Conservation (phyloP, 2,797 vertebrate genomes). For the Tragelaphus oryx region DNA sequence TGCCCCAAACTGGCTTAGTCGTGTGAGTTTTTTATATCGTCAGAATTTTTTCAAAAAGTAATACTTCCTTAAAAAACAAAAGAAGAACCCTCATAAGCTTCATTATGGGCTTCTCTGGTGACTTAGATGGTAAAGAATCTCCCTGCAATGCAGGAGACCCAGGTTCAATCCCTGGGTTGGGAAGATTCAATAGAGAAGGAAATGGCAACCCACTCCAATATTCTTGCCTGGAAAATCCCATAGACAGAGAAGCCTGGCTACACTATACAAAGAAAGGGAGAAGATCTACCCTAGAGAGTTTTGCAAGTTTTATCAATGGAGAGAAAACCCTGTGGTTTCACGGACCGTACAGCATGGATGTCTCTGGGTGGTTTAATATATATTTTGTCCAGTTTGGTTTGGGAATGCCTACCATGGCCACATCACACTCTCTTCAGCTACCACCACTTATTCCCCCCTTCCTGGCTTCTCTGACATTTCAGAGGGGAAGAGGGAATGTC, state of each 20-base stretch:
- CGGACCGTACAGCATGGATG: neutral
- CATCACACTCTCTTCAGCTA: neutral
- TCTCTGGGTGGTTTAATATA: neutral
- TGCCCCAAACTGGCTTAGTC: neutral
- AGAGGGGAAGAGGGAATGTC: neutral
- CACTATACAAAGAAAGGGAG: neutral
- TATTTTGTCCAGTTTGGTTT: neutral
- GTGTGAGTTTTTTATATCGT: neutral
- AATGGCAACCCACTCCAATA: neutral
- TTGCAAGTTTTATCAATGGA: neutral
- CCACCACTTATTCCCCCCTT: fast-evolving
- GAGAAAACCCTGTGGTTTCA: neutral
- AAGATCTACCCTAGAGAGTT: neutral
- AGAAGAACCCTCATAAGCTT: neutral
- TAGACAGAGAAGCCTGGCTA: neutral
- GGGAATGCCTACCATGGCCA: neutral
- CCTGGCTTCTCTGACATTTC: neutral
- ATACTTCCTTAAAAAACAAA: neutral
- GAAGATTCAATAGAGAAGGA: neutral
- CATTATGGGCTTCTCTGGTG: neutral
- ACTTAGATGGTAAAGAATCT: neutral
- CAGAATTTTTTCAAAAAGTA: neutral
- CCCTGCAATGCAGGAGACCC: neutral
- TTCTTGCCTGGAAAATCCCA: neutral
- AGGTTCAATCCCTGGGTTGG: neutral